phyloP scores from a whole-genome alignment of 2,113 vertebrate species.

The Onychostoma macrolepis region DNA sequence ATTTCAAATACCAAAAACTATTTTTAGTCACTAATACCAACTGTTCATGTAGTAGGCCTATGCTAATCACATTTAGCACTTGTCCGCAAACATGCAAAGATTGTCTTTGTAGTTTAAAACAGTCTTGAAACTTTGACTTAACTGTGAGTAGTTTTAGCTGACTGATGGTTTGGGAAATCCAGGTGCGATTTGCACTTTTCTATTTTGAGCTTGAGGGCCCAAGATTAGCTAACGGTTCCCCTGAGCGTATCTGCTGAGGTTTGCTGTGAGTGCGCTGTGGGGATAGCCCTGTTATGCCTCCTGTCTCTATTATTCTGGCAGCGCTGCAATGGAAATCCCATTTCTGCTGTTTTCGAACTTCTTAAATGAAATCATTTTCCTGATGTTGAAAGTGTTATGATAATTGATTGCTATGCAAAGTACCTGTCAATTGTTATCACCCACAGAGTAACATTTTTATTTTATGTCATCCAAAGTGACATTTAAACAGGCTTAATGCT shows the following conservation, averaged over 20 bases:
- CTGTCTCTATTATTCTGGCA: neutral
- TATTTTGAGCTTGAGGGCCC: neutral
- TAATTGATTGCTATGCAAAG: neutral
- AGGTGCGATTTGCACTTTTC: neutral
- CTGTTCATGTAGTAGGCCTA: neutral
- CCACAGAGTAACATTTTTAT: neutral
- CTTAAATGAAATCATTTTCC: neutral
- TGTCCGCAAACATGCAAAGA: neutral
- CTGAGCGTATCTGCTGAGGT: neutral
- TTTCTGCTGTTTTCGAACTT: neutral
- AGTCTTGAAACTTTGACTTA: neutral
- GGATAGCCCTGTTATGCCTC: slow-evolving; percentile 15
- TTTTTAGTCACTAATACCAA: neutral
- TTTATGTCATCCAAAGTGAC: neutral
- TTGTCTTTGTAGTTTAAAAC: neutral
- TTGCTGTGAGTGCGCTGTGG: slow-evolving; percentile 2
- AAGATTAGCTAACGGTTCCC: slow-evolving; percentile 20
- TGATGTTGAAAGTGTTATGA: neutral
- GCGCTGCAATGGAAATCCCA: neutral
- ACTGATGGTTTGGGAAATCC: neutral
- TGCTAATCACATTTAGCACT: neutral
- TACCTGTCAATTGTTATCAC: neutral
- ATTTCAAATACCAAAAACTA: too few relatives aligned
- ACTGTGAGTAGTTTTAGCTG: neutral
- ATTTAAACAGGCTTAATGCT: neutral